phyloP scores from a whole-genome alignment of 2,888 invertebrate genomes.

The Anarsia innoxiella region DNA sequence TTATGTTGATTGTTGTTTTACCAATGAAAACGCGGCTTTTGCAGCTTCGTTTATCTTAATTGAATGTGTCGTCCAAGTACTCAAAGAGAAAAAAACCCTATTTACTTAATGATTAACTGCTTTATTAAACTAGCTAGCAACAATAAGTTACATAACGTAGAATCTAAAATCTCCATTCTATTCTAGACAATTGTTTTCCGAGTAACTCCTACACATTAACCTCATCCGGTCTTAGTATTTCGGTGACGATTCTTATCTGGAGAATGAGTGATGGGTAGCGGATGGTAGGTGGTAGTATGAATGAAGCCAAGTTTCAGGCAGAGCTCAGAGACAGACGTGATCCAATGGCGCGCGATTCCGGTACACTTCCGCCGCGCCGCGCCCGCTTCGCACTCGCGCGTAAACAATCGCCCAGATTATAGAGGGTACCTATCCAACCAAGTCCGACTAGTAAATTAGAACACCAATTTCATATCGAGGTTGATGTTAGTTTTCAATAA shows the following conservation, averaged over 20 bases:
- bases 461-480: not conserved
- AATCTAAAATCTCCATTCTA: too few relatives aligned
- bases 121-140: too few relatives aligned
- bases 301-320: conserved; percentile 51
- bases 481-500: too few relatives aligned
- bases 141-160: too few relatives aligned
- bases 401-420: conserved; percentile 57
- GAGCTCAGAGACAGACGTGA: too few relatives aligned
- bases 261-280: conserved; percentile 24
- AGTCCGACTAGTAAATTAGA: not conserved
- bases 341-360: conserved; percentile 71
- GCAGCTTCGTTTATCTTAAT: too few relatives aligned
- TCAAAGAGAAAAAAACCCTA: too few relatives aligned
- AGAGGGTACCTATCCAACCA: conserved; percentile 5
- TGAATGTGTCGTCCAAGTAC: too few relatives aligned
- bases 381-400: conserved; percentile 49
- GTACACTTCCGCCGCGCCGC: conserved; percentile 58
- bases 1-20: not conserved
- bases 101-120: too few relatives aligned
- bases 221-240: conserved; percentile 6
- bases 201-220: not conserved
- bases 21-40: too few relatives aligned
- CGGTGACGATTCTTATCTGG: conserved; percentile 31
- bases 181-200: not conserved
- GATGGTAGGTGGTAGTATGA: conserved; percentile 48